Evolutionary conservation across 2,113 vertebrate genomes (phyloP), one percentile per base, ranked within the genome.

Genomic region (Apaloderma vittatum): DNA sequence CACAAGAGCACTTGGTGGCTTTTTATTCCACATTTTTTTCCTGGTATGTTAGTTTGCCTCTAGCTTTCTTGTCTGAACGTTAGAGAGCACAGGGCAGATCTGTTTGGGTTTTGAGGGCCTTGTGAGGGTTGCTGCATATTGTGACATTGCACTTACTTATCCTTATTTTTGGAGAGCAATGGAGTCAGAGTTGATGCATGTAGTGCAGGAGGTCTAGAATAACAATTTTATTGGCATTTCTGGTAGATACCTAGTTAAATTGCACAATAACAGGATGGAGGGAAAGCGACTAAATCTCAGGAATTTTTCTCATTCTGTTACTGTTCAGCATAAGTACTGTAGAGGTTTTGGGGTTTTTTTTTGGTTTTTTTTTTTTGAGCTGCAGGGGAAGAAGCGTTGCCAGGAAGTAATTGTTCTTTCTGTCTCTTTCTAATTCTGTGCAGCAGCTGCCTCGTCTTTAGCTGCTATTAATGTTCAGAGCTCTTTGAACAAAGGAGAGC

Each of bases 341-440:
- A 55, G 78, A 76, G 66, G 3, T 3, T 9, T 22, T 51, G 40
- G 40, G 20, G 49, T 21, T 21, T 51, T 51, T 51, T 51, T 16
- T 16, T 9, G 51, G 23, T 52, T n/a, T 59, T 34, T 26, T 68
- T 77, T 61, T 71, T 72, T 72, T 93, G 67, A 94, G 66, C 92
- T 96, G 65, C 65, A 74, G 86, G 75, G 78, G 26, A 9, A 86
- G 65, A 83, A 77, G 65, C 0, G 11, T 84, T 94, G 83, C 88
- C 86, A 94, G 95, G 95, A 97, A 96, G 93, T 94, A 81, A 94
- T 95, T 96, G 96, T 95, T 96, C 93, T 94, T 95, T 90, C 83
- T 94, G 88, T 86, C 91, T 94, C 86, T 94, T 88, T 94, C 84
- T 95, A 97, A 96, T 96, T 96, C 95, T 93, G 91, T 94, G 93